Percentiles rank a stretch among this genome's conserved stretches.
Evolutionary conservation across 2,113 vertebrate genomes (phyloP).

Genomic region (Corapipo altera): DNA sequence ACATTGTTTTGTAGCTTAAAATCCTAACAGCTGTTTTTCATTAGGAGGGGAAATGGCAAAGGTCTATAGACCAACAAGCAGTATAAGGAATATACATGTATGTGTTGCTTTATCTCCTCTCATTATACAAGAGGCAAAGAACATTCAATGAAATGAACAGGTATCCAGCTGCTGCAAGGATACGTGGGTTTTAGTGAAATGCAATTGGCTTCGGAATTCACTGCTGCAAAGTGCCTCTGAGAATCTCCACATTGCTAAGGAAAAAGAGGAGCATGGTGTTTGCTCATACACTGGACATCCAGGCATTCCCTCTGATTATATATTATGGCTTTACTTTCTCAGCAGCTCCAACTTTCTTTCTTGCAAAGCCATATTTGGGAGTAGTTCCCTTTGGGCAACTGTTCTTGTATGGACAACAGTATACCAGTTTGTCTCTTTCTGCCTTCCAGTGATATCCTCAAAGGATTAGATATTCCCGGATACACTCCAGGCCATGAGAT

Average conservation of each 20-base stretch:
- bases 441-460: not conserved
- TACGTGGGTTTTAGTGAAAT: fast-evolving
- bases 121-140: not conserved
- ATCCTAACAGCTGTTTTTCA: not conserved
- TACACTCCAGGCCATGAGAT: not conserved
- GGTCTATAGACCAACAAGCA: not conserved
- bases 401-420: not conserved
- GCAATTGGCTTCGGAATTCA: not conserved
- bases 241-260: not conserved
- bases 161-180: not conserved
- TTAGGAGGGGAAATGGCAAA: not conserved
- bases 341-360: not conserved
- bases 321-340: not conserved
- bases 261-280: not conserved
- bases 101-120: not conserved
- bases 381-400: not conserved
- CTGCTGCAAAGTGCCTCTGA: not conserved
- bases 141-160: not conserved
- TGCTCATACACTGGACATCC: not conserved
- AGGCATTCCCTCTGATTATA: not conserved
- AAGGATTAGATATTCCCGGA: not conserved
- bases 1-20: not conserved
- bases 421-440: not conserved
- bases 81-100: fast-evolving
- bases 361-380: not conserved